Conservation (phyloP, 1,140 invertebrate genomes). For the Drosophila micromelanica region DNA sequence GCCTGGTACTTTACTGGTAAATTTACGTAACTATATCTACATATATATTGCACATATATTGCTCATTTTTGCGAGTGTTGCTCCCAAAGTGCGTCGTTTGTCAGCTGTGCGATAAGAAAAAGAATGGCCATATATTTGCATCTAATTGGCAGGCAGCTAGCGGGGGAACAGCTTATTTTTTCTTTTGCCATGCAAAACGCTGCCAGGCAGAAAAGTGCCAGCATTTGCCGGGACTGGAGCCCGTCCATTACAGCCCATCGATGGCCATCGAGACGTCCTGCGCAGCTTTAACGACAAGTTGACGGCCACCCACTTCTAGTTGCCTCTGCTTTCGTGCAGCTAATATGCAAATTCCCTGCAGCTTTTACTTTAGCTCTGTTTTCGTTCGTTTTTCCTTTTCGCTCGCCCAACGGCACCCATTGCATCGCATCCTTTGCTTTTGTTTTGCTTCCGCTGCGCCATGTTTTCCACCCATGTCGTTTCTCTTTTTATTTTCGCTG, state of each 20-base stretch:
- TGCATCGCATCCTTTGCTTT: conserved; percentile 58
- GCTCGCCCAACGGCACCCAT: conserved; percentile 33
- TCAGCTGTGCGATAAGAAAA: conserved; percentile 20
- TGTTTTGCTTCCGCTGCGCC: conserved; percentile 76
- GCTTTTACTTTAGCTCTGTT: conserved; percentile 73
- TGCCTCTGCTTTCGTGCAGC: conserved; percentile 56
- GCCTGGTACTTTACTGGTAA: not conserved
- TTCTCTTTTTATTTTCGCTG: conserved; percentile 33
- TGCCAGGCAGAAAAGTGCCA: conserved; percentile 26
- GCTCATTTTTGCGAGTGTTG: conserved; percentile 21
- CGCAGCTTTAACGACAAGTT: conserved; percentile 62
- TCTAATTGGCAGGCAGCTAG: conserved; percentile 74
- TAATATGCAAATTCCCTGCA: conserved; percentile 79
- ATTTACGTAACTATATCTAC: not conserved
- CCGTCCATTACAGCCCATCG: conserved; percentile 40
- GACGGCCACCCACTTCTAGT: conserved; percentile 21
- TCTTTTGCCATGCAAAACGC: conserved; percentile 49
- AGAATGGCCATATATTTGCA: conserved; percentile 69
- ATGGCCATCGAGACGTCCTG: conserved; percentile 52
- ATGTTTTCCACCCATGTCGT: conserved; percentile 66
- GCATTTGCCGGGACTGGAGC: conserved; percentile 11
- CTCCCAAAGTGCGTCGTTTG: conserved; percentile 5
- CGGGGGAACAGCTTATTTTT: conserved; percentile 41
- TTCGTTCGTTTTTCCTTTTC: conserved; percentile 34
- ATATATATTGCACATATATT: conserved; percentile 25